Evolutionary conservation across 2,888 invertebrate species (phyloP).

Genomic region (Nomada goodeniana): DNA sequence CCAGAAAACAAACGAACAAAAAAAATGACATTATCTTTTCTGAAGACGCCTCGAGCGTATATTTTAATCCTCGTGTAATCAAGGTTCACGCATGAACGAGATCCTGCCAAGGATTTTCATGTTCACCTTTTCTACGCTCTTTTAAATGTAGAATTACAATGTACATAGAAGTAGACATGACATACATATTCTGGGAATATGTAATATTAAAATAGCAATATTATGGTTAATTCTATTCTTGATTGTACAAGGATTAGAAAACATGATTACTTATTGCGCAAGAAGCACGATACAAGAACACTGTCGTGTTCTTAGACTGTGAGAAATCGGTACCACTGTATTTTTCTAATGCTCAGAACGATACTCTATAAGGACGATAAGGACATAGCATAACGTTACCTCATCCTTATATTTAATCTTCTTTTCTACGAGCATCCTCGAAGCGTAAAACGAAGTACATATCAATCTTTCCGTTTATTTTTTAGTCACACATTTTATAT

Average conservation of each 20-base stretch:
- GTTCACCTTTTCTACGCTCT: background rate
- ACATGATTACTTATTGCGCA: background rate
- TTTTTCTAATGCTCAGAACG: slow-evolving; percentile 26
- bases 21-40: slow-evolving; percentile 7
- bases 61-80: slow-evolving; percentile 36
- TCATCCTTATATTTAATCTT: slow-evolving; percentile 14
- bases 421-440: background rate
- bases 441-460: background rate
- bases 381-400: background rate
- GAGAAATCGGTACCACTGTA: slow-evolving; percentile 8
- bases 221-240: slow-evolving; percentile 6
- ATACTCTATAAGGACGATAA: background rate
- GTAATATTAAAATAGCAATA: background rate
- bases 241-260: slow-evolving; percentile 32
- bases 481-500: slow-evolving; percentile 7
- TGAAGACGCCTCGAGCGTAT: background rate
- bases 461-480: background rate
- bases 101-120: background rate
- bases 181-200: slow-evolving; percentile 19
- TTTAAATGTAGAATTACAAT: slow-evolving; percentile 7
- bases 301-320: slow-evolving; percentile 42
- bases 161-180: background rate
- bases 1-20: slow-evolving; percentile 4
- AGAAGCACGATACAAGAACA: slow-evolving; percentile 16
- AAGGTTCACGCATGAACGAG: slow-evolving; percentile 14